These are phyloP conservation scores for Ormyrus pomaceus DNA, from an alignment of 2,888 invertebrate species.

Conservation along the genomic window DNA sequence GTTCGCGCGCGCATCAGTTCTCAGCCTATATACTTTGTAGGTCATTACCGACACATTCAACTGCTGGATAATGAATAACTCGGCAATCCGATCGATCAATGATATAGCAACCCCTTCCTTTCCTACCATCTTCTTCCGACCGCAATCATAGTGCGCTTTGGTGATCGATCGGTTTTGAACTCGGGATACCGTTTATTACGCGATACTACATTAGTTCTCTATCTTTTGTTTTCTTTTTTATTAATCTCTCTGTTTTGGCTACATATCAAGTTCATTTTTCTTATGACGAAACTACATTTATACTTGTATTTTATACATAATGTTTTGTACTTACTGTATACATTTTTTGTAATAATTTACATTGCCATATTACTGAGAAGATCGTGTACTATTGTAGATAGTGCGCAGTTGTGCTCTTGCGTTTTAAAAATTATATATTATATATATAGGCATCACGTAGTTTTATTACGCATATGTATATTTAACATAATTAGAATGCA, in stretches of 20 bases:
- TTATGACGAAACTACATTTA: neutral
- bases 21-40: slow-evolving; percentile 63
- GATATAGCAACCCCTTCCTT: slow-evolving; percentile 6
- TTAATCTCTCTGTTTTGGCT: neutral
- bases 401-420: slow-evolving; percentile 31
- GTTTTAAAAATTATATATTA: slow-evolving; percentile 21
- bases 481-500: neutral
- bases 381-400: slow-evolving; percentile 22
- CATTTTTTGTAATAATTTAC: neutral
- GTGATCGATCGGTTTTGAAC: slow-evolving; percentile 39
- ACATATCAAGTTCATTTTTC: slow-evolving; percentile 10
- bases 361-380: slow-evolving; percentile 13
- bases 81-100: slow-evolving; percentile 68
- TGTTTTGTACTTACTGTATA: neutral
- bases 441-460: neutral
- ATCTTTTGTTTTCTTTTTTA: neutral
- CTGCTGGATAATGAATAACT: slow-evolving; percentile 62
- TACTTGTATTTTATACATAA: slow-evolving; percentile 8
- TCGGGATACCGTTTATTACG: slow-evolving; percentile 22
- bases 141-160: neutral
- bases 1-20: slow-evolving; percentile 55
- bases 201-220: slow-evolving; percentile 8
- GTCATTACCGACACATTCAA: slow-evolving; percentile 66
- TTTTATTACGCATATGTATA: slow-evolving; percentile 16
- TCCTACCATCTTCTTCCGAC: neutral